phyloP scores from a whole-genome alignment of 1,140 invertebrate genomes.

The Pseudomyrmex gracilis region DNA sequence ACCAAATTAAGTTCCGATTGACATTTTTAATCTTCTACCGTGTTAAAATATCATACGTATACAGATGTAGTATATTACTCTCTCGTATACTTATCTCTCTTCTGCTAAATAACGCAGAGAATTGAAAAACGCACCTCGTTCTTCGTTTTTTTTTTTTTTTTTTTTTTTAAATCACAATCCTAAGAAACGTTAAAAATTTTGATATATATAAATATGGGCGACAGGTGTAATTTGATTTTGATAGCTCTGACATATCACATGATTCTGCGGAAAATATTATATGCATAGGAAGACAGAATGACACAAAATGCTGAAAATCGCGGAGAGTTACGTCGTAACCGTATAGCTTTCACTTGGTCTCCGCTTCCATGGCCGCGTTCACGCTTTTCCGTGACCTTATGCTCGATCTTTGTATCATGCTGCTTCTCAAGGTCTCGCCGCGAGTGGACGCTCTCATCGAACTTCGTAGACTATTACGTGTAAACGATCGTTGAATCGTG shows the following conservation, averaged over 20 bases:
- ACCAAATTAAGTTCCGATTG: constrained; percentile 15
- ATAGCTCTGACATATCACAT: background rate
- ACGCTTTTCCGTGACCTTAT: constrained; percentile 73
- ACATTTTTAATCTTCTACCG: constrained; percentile 22
- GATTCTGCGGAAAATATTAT: too few species aligned
- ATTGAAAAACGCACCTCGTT: too few species aligned
- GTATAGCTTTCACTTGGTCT: background rate
- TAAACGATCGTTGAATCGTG: constrained; percentile 78
- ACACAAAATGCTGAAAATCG: too few species aligned
- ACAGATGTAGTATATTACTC: background rate
- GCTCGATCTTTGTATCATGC: constrained; percentile 87
- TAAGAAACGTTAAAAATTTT: background rate
- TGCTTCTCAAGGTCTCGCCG: constrained; percentile 88
- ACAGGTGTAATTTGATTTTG: constrained; percentile 40
- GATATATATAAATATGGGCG: background rate
- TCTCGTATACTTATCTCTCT: too few species aligned
- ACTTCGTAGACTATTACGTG: constrained; percentile 79
- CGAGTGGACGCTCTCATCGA: constrained; percentile 88
- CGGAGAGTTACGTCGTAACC: too few species aligned
- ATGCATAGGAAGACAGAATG: too few species aligned
- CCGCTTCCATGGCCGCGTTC: constrained; percentile 67
- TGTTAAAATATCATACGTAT: constrained; percentile 15
- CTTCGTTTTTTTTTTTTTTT: background rate
- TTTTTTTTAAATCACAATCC: background rate
- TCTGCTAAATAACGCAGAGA: too few species aligned